A percentile compares a stretch with the other conserved stretches of the same genome.
These are phyloP conservation scores for Platichthys flesus DNA, from an alignment of 2,113 vertebrate genomes.

Conservation along the genomic window DNA sequence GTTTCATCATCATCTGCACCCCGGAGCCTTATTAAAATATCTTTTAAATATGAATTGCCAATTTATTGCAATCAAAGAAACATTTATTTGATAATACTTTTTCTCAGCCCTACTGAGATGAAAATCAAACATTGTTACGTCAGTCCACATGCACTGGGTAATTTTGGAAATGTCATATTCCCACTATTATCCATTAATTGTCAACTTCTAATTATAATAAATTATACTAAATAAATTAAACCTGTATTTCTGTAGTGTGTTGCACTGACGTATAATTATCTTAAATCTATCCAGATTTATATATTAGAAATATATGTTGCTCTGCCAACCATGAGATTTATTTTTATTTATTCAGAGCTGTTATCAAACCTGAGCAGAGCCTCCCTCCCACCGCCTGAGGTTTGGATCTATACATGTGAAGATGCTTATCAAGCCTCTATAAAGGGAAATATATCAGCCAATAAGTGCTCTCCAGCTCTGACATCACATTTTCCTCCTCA, in stretches of 20 bases:
- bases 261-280: background rate
- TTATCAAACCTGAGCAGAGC: slow-evolving; percentile 34
- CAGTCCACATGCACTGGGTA: background rate
- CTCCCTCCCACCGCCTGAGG: background rate
- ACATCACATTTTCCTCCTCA: slow-evolving; percentile 2
- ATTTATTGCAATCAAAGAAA: background rate
- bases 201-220: background rate
- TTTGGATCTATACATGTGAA: background rate
- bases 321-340: background rate
- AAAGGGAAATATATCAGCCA: slow-evolving; percentile 2
- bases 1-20: no score
- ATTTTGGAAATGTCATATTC: background rate
- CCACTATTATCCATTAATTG: background rate
- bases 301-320: background rate
- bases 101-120: background rate
- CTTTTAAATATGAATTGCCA: background rate
- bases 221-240: background rate
- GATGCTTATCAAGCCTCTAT: slow-evolving; percentile 17
- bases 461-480: slow-evolving; percentile 3
- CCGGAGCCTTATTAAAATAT: no score
- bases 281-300: background rate
- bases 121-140: background rate
- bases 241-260: background rate
- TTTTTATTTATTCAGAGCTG: background rate
- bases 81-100: no score